phyloP scores from a whole-genome alignment of 2,888 invertebrate species.

The Cantharis flavilabris region DNA sequence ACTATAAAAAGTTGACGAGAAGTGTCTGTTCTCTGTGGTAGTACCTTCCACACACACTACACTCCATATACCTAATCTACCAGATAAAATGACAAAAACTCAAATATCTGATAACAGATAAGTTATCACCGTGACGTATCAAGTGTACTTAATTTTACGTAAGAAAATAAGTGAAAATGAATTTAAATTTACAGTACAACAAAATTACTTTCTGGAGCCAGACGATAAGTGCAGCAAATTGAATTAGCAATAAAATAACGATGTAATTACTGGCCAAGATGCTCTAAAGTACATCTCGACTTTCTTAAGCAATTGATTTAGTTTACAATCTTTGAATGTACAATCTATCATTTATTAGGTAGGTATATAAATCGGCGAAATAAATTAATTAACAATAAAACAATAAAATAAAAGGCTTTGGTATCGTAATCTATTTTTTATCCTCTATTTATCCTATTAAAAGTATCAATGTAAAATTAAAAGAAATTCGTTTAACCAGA shows the following conservation, averaged over 20 bases:
- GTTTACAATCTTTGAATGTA: no score
- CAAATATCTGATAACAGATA: not conserved
- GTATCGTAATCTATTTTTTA: no score
- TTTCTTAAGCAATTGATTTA: not conserved
- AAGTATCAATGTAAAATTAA: no score
- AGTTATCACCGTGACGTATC: not conserved
- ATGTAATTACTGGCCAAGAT: not conserved
- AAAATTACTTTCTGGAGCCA: not conserved
- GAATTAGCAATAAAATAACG: not conserved
- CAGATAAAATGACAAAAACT: not conserved
- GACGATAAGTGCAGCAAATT: not conserved
- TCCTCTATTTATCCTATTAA: no score
- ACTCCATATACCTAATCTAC: not conserved
- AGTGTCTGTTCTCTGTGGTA: not conserved
- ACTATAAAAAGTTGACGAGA: not conserved
- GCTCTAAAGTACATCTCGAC: not conserved
- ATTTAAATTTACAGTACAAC: not conserved
- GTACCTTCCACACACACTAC: not conserved
- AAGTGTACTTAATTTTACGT: not conserved
- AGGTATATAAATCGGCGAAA: no score
- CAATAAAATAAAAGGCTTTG: no score
- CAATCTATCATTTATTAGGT: no score
- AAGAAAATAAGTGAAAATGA: not conserved
- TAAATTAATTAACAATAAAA: no score
- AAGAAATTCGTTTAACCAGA: no score